A percentile compares a stretch with the other conserved stretches of the same genome.
phyloP scores from a whole-genome alignment of 2,888 invertebrate genomes.

The Deroplatys truncata region DNA sequence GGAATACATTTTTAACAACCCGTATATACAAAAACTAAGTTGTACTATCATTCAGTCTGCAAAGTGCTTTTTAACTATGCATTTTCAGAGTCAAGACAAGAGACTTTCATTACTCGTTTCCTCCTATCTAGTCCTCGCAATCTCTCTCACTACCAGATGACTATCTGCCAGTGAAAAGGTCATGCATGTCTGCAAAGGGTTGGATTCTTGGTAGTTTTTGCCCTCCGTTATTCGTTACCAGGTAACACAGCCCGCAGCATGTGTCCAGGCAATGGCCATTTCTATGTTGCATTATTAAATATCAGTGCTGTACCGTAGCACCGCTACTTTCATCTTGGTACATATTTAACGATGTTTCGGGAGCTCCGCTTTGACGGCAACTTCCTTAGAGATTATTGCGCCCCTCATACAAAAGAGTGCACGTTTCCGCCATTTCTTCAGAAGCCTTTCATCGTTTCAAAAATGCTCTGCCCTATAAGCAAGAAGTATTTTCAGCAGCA shows the following conservation, averaged over 20 bases:
- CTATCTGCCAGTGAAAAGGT: neutral
- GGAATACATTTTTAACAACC: too few relatives aligned
- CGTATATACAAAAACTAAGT: too few relatives aligned
- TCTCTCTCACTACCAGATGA: too few relatives aligned
- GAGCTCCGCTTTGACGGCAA: neutral
- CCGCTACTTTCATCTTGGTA: neutral
- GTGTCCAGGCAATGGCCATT: neutral
- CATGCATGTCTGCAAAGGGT: neutral
- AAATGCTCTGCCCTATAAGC: neutral
- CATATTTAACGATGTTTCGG: neutral
- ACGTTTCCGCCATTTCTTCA: neutral
- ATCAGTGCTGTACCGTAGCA: neutral
- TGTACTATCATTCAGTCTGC: too few relatives aligned
- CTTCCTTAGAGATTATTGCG: neutral
- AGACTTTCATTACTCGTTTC: too few relatives aligned
- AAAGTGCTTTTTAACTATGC: too few relatives aligned
- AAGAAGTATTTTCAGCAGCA: neutral
- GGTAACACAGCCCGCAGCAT: neutral
- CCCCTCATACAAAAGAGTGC: neutral
- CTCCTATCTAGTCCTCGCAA: too few relatives aligned
- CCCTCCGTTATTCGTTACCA: neutral
- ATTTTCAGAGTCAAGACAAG: too few relatives aligned
- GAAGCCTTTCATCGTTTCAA: neutral
- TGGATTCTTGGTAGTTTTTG: neutral
- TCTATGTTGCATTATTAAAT: neutral